Evolutionary conservation across 2,888 invertebrate species (phyloP).

Genomic region (Eulithis testata): DNA sequence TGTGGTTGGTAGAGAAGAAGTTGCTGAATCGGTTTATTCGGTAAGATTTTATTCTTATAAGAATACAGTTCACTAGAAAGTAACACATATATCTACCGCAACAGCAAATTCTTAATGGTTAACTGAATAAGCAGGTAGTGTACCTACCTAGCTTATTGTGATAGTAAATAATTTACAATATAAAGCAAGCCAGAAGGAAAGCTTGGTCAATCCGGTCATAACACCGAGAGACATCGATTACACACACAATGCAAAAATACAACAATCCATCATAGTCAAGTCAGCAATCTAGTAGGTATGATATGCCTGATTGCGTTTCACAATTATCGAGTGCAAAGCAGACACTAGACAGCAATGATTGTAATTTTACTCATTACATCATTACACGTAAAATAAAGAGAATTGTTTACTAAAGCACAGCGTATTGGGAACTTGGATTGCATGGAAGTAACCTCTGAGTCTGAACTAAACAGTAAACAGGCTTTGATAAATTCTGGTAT

Average conservation of each 20-base stretch:
- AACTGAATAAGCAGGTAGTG: no score
- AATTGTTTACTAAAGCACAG: conserved; percentile 2
- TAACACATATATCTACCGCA: no score
- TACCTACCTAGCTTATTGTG: no score
- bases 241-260: conserved; percentile 16
- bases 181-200: neutral
- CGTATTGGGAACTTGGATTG: neutral
- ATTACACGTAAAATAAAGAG: conserved; percentile 11
- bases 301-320: conserved; percentile 27
- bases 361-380: conserved; percentile 32
- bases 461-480: no score
- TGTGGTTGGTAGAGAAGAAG: no score
- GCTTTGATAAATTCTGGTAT: no score
- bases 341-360: conserved; percentile 14
- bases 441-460: neutral
- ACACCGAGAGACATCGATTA: conserved; percentile 4
- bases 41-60: no score
- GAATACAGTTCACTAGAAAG: no score
- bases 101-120: no score
- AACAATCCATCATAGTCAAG: conserved; percentile 34
- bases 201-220: neutral
- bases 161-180: no score
- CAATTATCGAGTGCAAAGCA: conserved; percentile 25
- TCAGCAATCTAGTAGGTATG: conserved; percentile 21
- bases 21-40: no score